Base-by-base conservation (phyloP, 2,888 invertebrate species). In the Colostygia pectinataria region DNA sequence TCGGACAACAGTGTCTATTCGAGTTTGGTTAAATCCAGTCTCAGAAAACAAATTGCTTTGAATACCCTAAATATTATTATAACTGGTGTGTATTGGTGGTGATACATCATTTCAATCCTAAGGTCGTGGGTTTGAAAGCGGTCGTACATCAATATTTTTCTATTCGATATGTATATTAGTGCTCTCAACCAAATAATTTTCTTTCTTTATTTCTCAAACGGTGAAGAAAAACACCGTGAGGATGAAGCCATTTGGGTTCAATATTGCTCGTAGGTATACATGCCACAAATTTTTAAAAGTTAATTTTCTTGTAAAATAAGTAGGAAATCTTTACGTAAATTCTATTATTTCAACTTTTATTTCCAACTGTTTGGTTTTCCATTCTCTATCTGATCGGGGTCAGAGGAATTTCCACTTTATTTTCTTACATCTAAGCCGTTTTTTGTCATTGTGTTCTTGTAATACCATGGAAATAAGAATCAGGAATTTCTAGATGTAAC, bases 301-400 rank as follows among this genome's bases (percentile, higher is more conserved):
- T 10, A 18, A 7, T 3, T n/a, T 28, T 12, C 8, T 7, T 20
- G 2, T 14, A n/a, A 4, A 13, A 20, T 2, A 10, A 40, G 40
- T 40, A 31, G 15, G 23, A 31, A 3, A 24, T 31, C 13, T 23
- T 8, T 12, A 15, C 5, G 10, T 18, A 23, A 32, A n/a, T 40
- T 24, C 24, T 32, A 31, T 40, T 31, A 32, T 31, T 40, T 40
- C 24, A 24, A 12, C 25, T 43, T 13, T 28, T 40, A 44, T 44
- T n/a, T 50, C 39, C 24, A 18, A 34, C 40, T 34, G 32, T 40
- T 31, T 27, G 29, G 44, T 20, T 45, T 33, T 40, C 43, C 20
- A 23, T 41, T 51, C 40, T 13, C 13, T 14, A 31, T 50, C 34
- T 12, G 40, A 44, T 40, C n/a, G 34, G 27, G 14, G 18, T 44